phyloP scores from a whole-genome alignment of 2,113 vertebrate genomes.

The Mionectes macconnelli region DNA sequence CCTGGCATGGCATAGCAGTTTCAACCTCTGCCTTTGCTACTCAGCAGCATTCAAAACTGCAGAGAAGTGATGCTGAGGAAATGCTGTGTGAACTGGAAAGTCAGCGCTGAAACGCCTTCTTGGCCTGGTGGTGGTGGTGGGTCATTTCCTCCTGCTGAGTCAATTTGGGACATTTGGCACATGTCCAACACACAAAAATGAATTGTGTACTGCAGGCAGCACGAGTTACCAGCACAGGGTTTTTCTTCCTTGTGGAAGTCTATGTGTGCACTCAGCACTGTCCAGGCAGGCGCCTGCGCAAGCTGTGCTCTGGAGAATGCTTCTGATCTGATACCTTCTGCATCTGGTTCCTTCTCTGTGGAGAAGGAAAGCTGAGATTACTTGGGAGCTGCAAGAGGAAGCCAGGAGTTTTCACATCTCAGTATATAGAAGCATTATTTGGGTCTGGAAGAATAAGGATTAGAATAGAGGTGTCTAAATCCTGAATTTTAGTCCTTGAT shows the following conservation, averaged over 20 bases:
- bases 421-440: not conserved
- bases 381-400: not conserved
- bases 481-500: not conserved
- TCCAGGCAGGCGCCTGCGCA: accelerated
- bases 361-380: not conserved
- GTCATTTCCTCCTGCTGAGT: not conserved
- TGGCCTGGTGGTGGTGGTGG: not conserved
- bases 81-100: not conserved
- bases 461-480: not conserved
- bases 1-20: constrained; percentile 22
- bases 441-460: not conserved
- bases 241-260: not conserved
- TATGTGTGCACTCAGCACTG: accelerated
- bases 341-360: not conserved
- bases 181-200: not conserved
- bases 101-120: not conserved
- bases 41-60: constrained; percentile 5
- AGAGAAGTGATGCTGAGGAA: not conserved
- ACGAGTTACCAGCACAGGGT: accelerated
- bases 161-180: not conserved
- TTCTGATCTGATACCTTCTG: not conserved
- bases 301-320: not conserved
- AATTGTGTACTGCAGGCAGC: not conserved
- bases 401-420: not conserved
- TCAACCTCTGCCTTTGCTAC: not conserved